Base-by-base conservation (phyloP, 1,140 invertebrate genomes). In the Meteorus sp. region DNA sequence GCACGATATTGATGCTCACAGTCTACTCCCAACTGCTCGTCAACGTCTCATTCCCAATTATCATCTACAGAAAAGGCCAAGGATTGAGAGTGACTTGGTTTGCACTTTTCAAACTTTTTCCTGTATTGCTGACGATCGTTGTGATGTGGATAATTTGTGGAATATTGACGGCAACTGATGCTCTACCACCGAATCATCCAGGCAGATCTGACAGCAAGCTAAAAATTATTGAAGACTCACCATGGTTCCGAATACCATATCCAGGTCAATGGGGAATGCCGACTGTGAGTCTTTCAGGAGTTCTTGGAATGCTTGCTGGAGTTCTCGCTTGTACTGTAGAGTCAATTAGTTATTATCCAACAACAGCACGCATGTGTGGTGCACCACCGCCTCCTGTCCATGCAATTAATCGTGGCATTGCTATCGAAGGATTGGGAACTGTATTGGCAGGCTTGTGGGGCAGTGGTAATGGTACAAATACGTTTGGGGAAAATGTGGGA, bases 281-380 rank as follows among this genome's bases (percentile, higher is more conserved):
- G 0, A 93, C 90, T 0, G 85, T 92, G 0, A 89, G 83, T 41
- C 76, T 87, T 5, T 86, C 86, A 1, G 89, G 89, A 0, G 89
- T 92, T 6, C 76, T 94, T 15, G 92, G 91, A 0, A 92, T 95
- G 87, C 63, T 94, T 37, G 90, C 91, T 5, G 93, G 90, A 0
- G 89, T 94, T 3, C 69, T 95, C 5, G 89, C 91, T 1, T 93
- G 91, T 44, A 89, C 90, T 0, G 88, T 94, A 5, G 92, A 95
- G 76, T 93, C 91, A 1, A 86, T 95, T 51, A 93, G 92, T 65
- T 93, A 95, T 75, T 95, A 95, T 76, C 91, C 91, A 37, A 93
- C 92, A 2, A 91, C 90, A 2, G 90, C 92, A 0, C 84, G 87
- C 72, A 88, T 94, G 84, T 88, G 89, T 53, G 86, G 87, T 13